Evolutionary conservation across 2,888 invertebrate genomes (phyloP), one percentile per base, ranked within the genome.

Genomic region (Platycnemis pennipes): DNA sequence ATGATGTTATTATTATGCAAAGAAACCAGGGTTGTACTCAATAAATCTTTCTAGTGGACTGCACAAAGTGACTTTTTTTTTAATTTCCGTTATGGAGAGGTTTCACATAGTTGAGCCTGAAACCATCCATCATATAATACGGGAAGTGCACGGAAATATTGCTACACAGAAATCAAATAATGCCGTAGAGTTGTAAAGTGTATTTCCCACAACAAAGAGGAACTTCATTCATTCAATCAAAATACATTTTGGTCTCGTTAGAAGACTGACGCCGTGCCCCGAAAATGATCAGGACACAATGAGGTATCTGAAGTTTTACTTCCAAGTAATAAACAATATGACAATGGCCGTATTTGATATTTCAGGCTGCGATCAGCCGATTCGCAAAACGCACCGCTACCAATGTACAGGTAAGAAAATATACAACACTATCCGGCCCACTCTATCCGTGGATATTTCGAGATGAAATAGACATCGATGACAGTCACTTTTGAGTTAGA

Each of bases 401-500:
- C 7, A 31, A 31, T 69, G 1, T 69, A 69, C n/a, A 69, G 69
- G 11, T 77, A 31, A 77, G 26, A 77, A 31, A 37, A 37, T 77
- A 37, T 37, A 77, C 77, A 77, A 37, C 3, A 77, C 37, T 77
- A 77, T 77, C 37, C 31, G 37, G 13, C 37, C 37, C 37, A 31
- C 8, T 77, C 37, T 13, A 77, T 37, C 11, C 77, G 37, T 2
- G 31, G 11, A 26, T 37, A 77, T 77, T 37, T 77, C 37, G 26
- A 77, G n/a, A 16, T 11, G 31, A 13, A 37, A 77, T 37, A 37
- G 31, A 37, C 26, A 63, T 37, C 37, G 11, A 31, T 3, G 37
- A 89, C 45, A 37, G 8, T 91, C 69, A 91, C 37, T 94, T 87
- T 19, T 94, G 49, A n/a, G 86, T 22, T 7, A 94, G 88, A 4